Evolutionary conservation across 2,113 vertebrate species (phyloP).

Genomic region (Bagarius yarrelli): DNA sequence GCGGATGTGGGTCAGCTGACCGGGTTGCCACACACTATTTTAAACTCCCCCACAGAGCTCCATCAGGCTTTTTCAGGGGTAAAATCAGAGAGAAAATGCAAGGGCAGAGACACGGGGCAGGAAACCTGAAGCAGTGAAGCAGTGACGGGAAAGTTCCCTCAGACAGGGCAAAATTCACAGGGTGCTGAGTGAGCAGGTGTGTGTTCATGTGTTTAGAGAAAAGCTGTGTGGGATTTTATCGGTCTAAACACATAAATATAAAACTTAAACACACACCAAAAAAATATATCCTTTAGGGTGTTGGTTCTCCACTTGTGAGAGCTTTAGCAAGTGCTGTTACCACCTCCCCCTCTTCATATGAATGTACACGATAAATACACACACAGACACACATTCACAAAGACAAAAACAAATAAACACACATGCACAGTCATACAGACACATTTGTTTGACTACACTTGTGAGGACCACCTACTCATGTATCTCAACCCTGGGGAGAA

Average conservation of each 20-base stretch:
- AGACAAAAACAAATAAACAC: neutral
- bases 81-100: constrained; percentile 2
- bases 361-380: neutral
- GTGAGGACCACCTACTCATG: neutral
- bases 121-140: constrained; percentile 61
- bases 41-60: constrained; percentile 61
- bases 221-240: neutral
- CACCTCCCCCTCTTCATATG: neutral
- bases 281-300: neutral
- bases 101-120: constrained; percentile 43
- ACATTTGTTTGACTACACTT: neutral
- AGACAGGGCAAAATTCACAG: constrained; percentile 60
- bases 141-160: constrained; percentile 66
- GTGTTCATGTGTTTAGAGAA: neutral
- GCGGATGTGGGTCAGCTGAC: constrained; percentile 61
- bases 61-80: constrained; percentile 42
- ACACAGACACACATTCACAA: constrained; percentile 14
- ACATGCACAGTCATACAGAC: neutral
- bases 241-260: neutral
- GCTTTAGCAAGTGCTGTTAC: neutral
- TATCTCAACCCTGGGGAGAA: neutral
- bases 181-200: constrained; percentile 6
- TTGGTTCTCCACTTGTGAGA: neutral
- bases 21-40: constrained; percentile 62
- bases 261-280: neutral